A percentile compares a stretch with the other conserved stretches of the same genome.
Evolutionary conservation across 2,888 invertebrate genomes (phyloP).

Genomic region (Eristalis pertinax): DNA sequence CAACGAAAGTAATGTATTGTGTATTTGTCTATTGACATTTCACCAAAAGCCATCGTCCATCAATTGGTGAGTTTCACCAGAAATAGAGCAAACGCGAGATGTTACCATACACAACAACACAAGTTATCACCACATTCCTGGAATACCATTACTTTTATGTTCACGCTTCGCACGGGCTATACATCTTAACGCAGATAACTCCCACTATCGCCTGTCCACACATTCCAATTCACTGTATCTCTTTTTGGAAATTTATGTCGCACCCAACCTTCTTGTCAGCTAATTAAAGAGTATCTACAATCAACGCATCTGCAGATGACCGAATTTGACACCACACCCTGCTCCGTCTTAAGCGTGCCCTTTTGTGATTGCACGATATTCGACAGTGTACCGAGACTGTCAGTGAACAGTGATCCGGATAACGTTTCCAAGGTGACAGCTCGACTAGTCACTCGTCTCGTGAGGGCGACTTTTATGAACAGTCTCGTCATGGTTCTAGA

Average conservation of each 20-base stretch:
- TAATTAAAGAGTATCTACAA: constrained; percentile 22
- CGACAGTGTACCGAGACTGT: not conserved
- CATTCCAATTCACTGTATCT: not conserved
- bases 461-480: constrained; percentile 60
- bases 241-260: constrained; percentile 6
- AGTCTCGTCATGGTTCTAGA: constrained; percentile 39
- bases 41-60: not conserved
- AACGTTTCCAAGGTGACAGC: constrained; percentile 1
- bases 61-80: not conserved
- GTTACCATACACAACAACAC: too few species aligned
- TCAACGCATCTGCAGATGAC: not conserved
- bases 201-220: not conserved
- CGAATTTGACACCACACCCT: not conserved
- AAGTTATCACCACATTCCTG: not conserved
- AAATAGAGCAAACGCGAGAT: not conserved
- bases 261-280: constrained; percentile 4
- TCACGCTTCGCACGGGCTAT: not conserved
- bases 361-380: constrained; percentile 39
- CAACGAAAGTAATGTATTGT: too few species aligned
- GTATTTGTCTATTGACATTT: too few species aligned
- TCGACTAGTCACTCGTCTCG: constrained; percentile 26
- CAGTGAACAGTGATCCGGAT: constrained; percentile 14
- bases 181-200: not conserved
- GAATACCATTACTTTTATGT: not conserved
- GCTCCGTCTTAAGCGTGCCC: constrained; percentile 19